phyloP scores from a whole-genome alignment of 2,797 vertebrate genomes.

The Myioborus miniatus region DNA sequence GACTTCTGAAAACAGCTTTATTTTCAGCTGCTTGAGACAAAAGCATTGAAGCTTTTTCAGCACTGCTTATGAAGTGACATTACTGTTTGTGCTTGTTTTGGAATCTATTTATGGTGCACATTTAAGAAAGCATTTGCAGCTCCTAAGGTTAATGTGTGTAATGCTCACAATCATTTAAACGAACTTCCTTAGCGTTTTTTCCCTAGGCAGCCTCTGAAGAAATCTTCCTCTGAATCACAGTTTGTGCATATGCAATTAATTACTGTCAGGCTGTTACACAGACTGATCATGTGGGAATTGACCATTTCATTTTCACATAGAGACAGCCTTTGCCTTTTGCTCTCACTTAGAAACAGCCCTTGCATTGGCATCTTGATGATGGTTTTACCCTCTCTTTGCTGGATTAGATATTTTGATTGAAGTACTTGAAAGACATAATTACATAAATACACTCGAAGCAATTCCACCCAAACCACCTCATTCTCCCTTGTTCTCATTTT shows the following conservation, averaged over 20 bases:
- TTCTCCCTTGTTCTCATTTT: slow-evolving; percentile 6
- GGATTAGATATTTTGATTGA: slow-evolving; percentile 43
- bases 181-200: slow-evolving; percentile 13
- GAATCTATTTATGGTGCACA: slow-evolving; percentile 13
- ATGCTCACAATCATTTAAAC: neutral
- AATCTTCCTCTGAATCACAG: neutral
- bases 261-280: slow-evolving; percentile 16
- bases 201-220: neutral
- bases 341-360: slow-evolving; percentile 11
- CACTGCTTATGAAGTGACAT: neutral
- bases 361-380: neutral
- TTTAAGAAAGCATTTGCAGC: neutral
- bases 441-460: slow-evolving; percentile 18
- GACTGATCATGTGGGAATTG: slow-evolving; percentile 23
- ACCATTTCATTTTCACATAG: slow-evolving; percentile 19
- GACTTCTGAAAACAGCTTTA: neutral
- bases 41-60: neutral
- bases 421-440: slow-evolving; percentile 32
- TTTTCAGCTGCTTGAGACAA: neutral
- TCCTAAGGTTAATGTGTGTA: slow-evolving; percentile 34
- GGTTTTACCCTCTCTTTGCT: neutral
- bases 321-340: slow-evolving; percentile 10
- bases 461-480: neutral
- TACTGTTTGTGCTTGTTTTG: slow-evolving; percentile 9
- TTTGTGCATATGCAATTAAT: slow-evolving; percentile 16